Conservation (phyloP, 2,797 vertebrate species). For the Chromis chromis region DNA sequence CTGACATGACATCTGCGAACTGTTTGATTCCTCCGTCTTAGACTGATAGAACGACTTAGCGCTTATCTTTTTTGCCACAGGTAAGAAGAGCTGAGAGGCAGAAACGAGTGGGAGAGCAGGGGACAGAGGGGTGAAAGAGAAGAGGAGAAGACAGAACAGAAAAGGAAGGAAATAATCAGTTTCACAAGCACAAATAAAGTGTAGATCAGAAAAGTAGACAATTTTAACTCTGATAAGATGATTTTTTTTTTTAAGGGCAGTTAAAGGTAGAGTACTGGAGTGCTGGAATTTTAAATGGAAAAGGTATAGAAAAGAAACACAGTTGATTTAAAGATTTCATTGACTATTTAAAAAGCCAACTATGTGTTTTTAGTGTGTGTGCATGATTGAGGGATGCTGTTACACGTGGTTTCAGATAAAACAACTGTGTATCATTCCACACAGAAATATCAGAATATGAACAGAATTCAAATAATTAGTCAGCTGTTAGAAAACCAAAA, state of each 20-base stretch:
- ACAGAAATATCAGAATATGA: no score
- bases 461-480: no score
- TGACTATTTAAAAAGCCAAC: neutral
- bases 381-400: no score
- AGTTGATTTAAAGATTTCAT: slow-evolving; percentile 17
- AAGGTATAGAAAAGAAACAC: slow-evolving; percentile 11
- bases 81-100: slow-evolving; percentile 91
- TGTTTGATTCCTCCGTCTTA: slow-evolving; percentile 94
- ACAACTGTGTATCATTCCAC: no score
- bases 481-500: no score
- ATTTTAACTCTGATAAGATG: slow-evolving; percentile 12
- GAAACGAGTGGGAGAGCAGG: slow-evolving; percentile 81
- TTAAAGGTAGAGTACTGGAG: slow-evolving; percentile 13
- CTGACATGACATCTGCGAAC: slow-evolving; percentile 94
- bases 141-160: slow-evolving; percentile 41
- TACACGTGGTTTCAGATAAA: no score
- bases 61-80: slow-evolving; percentile 92
- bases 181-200: slow-evolving; percentile 43
- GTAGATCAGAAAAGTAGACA: slow-evolving; percentile 41
- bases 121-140: slow-evolving; percentile 12
- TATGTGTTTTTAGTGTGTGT: neutral
- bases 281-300: neutral
- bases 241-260: slow-evolving; percentile 4
- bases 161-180: slow-evolving; percentile 51
- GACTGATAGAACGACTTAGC: slow-evolving; percentile 94